These are phyloP conservation scores for Helostoma temminkii DNA, from an alignment of 2,797 vertebrate species.

Conservation along the genomic window DNA sequence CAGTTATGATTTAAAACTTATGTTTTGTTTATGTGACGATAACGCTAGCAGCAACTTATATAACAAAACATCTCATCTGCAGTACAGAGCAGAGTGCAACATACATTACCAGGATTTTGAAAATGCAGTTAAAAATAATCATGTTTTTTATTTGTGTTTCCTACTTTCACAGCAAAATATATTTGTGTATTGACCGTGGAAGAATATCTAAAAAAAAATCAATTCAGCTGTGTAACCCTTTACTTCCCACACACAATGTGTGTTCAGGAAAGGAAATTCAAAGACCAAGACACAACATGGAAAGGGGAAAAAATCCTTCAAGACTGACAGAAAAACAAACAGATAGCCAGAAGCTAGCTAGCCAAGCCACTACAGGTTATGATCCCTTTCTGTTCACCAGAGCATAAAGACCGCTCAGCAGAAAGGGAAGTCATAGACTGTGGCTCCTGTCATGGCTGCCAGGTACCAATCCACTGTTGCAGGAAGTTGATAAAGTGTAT, in stretches of 20 bases:
- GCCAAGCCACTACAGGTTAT: slow-evolving; percentile 29
- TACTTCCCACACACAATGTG: not conserved
- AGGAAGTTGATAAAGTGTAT: slow-evolving; percentile 48
- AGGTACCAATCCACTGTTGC: slow-evolving; percentile 54
- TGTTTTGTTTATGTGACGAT: too few relatives aligned
- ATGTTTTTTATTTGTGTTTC: not conserved
- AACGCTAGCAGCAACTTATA: not conserved
- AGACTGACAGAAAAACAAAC: slow-evolving; percentile 39
- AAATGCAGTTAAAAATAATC: not conserved
- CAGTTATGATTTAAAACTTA: too few relatives aligned
- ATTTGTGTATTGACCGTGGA: not conserved
- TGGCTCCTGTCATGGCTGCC: slow-evolving; percentile 58
- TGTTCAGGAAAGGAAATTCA: not conserved
- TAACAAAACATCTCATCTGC: slow-evolving; percentile 1
- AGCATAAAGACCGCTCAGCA: slow-evolving; percentile 42
- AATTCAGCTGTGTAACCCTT: not conserved
- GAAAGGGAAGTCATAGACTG: slow-evolving; percentile 33
- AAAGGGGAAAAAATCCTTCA: not conserved
- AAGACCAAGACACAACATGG: too few relatives aligned
- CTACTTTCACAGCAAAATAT: not conserved
- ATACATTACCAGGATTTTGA: not conserved
- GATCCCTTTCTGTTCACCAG: slow-evolving; percentile 46
- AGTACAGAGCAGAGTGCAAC: not conserved
- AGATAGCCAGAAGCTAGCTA: slow-evolving; percentile 26
- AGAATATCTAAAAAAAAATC: not conserved